These are phyloP conservation scores for Dolichopus griseipennis DNA, from an alignment of 2,888 invertebrate species.

Conservation along the genomic window DNA sequence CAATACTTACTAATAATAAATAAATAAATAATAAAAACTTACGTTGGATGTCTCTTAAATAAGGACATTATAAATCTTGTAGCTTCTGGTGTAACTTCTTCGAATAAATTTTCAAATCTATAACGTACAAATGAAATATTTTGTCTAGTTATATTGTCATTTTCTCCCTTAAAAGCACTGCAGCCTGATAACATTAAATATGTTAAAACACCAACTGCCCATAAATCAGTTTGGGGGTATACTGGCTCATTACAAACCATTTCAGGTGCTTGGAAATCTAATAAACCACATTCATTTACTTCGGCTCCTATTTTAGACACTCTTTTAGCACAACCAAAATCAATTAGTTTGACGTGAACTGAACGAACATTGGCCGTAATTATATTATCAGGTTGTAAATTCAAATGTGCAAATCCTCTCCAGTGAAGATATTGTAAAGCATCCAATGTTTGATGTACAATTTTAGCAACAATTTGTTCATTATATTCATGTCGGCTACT, in stretches of 20 bases:
- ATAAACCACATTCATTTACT: slow-evolving; percentile 56
- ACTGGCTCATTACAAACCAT: slow-evolving; percentile 79
- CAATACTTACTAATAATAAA: neutral
- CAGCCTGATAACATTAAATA: slow-evolving; percentile 89
- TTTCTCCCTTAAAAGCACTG: slow-evolving; percentile 79
- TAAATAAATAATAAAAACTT: slow-evolving; percentile 33
- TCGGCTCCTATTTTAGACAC: slow-evolving; percentile 68
- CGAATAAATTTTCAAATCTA: slow-evolving; percentile 87
- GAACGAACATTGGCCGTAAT: slow-evolving; percentile 81
- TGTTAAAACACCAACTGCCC: slow-evolving; percentile 87
- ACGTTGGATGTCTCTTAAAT: slow-evolving; percentile 89
- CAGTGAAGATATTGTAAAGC: slow-evolving; percentile 92
- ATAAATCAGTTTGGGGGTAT: slow-evolving; percentile 86
- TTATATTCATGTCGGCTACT: slow-evolving; percentile 82
- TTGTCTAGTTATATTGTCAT: slow-evolving; percentile 75
- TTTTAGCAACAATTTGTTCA: slow-evolving; percentile 83
- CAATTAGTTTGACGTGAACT: slow-evolving; percentile 80
- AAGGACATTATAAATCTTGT: slow-evolving; percentile 90
- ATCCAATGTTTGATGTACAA: slow-evolving; percentile 78
- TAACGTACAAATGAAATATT: slow-evolving; percentile 88
- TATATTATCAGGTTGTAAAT: slow-evolving; percentile 90
- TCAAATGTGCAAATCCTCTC: slow-evolving; percentile 80
- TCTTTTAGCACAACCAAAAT: slow-evolving; percentile 79
- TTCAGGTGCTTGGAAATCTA: slow-evolving; percentile 79
- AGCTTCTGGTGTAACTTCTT: slow-evolving; percentile 88